A percentile compares a stretch with the other conserved stretches of the same genome.
Evolutionary conservation across 64 coral and sea anemone species (phyloP).

Genomic region (Montipora capricornis): DNA sequence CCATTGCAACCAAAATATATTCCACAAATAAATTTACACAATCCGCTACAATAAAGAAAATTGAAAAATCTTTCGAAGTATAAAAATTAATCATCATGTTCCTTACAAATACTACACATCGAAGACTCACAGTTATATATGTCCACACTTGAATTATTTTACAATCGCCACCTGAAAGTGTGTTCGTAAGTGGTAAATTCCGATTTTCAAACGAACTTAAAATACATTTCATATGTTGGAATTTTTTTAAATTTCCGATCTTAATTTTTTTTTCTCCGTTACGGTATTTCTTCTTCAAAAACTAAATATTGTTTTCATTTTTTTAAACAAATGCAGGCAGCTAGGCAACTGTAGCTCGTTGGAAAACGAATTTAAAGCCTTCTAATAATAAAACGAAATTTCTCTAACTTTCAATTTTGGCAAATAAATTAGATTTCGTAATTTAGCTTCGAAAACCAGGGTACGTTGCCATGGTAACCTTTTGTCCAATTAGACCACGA

Average conservation of each 20-base stretch:
- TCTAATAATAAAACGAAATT: background rate
- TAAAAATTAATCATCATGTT: conserved; percentile 10
- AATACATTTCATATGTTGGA: background rate
- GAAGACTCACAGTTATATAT: background rate
- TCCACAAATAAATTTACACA: background rate
- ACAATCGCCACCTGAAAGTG: too few relatives aligned
- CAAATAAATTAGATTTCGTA: conserved; percentile 17
- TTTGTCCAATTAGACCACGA: background rate
- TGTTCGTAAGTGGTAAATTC: background rate
- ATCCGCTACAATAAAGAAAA: background rate
- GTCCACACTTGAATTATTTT: too few relatives aligned
- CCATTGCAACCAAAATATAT: conserved; percentile 33
- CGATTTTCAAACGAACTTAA: background rate
- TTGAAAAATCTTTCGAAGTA: background rate
- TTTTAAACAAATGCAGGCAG: background rate
- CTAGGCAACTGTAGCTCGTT: background rate
- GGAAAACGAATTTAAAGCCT: background rate
- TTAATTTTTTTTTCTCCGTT: too few relatives aligned
- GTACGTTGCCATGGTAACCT: background rate
- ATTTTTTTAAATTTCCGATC: too few relatives aligned
- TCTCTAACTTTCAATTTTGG: background rate
- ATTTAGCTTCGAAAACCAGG: background rate
- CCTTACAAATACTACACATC: background rate
- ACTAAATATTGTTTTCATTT: too few relatives aligned
- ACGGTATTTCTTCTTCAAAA: too few relatives aligned